These are phyloP conservation scores for Gambusia holbrooki DNA, from an alignment of 2,113 vertebrate species.

Conservation along the genomic window DNA sequence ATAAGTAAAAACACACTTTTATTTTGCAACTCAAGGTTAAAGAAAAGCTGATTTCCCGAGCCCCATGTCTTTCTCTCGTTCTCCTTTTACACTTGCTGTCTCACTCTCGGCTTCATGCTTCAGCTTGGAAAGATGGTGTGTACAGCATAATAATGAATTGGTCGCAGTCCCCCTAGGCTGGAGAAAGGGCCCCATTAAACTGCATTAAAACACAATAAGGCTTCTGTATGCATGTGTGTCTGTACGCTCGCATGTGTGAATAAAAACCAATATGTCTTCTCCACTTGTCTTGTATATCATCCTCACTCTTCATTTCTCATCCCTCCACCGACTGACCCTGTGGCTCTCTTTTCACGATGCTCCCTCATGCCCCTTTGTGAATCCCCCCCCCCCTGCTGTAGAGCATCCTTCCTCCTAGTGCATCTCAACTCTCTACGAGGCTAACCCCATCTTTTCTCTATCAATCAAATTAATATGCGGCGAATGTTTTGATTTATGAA, in stretches of 20 bases:
- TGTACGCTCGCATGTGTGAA: conserved; percentile 39
- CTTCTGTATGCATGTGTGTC: conserved; percentile 58
- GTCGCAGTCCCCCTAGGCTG: conserved; percentile 60
- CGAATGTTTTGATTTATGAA: conserved; percentile 41
- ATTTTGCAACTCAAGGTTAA: conserved; percentile 67
- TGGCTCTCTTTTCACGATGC: conserved; percentile 44
- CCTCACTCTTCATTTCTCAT: conserved; percentile 55
- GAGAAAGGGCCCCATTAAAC: conserved; percentile 76
- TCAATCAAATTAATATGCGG: conserved; percentile 41
- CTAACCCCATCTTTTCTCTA: conserved; percentile 16
- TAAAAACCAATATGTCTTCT: conserved; percentile 61
- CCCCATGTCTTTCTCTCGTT: conserved; percentile 12
- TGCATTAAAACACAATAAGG: conserved; percentile 80
- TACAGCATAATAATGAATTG: conserved; percentile 75
- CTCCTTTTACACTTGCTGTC: conserved; percentile 28
- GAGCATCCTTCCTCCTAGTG: conserved; percentile 17
- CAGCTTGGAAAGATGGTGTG: conserved; percentile 62
- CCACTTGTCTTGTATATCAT: conserved; percentile 51
- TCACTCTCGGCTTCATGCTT: conserved; percentile 46
- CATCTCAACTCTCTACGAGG: conserved; percentile 12
- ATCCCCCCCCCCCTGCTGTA: conserved; percentile 25
- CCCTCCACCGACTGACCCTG: conserved; percentile 37
- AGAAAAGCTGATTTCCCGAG: conserved; percentile 34
- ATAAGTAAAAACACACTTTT: conserved; percentile 40
- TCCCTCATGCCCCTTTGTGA: conserved; percentile 26